A percentile compares a stretch with the other conserved stretches of the same genome.
Evolutionary conservation across 1,140 invertebrate species (phyloP).

Genomic region (Neocloeon triangulifer): DNA sequence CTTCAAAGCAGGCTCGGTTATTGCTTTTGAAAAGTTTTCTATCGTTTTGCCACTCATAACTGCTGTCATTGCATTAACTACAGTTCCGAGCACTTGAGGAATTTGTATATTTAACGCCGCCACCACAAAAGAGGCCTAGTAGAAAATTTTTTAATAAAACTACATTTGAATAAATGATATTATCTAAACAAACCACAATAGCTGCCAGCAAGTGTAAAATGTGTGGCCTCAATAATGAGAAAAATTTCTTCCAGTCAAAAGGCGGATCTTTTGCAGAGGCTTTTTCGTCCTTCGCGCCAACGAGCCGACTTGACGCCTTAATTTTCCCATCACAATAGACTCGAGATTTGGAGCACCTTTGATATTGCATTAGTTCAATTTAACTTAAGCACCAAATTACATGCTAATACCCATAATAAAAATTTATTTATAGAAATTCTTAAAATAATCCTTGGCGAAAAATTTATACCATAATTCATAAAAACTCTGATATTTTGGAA

Average conservation of each 20-base stretch:
- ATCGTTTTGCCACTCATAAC: slow-evolving; percentile 19
- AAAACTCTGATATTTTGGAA: too few species aligned
- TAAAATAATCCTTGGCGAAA: too few species aligned
- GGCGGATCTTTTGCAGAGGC: too few species aligned
- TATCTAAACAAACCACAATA: slow-evolving; percentile 24
- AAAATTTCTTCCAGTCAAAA: slow-evolving; percentile 36
- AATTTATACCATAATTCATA: too few species aligned
- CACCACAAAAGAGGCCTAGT: slow-evolving; percentile 53
- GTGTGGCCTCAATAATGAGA: slow-evolving; percentile 32
- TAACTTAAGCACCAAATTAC: too few species aligned
- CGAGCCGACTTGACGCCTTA: too few species aligned
- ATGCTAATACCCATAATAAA: too few species aligned
- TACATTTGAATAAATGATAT: slow-evolving; percentile 2
- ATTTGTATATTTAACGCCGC: slow-evolving; percentile 64
- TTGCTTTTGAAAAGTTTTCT: slow-evolving; percentile 28
- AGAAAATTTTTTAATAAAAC: slow-evolving; percentile 10
- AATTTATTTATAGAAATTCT: too few species aligned
- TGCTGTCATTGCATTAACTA: slow-evolving; percentile 49
- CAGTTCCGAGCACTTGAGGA: slow-evolving; percentile 44
- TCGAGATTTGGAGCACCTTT: too few species aligned
- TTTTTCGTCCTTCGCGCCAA: too few species aligned
- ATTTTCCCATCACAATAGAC: too few species aligned
- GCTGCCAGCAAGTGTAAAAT: slow-evolving; percentile 28
- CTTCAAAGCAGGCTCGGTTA: slow-evolving; percentile 38
- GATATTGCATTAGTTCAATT: too few species aligned